Percentiles rank a stretch among this genome's conserved stretches.
Conservation (phyloP, 2,797 vertebrate species). For the Lithobates pipiens region DNA sequence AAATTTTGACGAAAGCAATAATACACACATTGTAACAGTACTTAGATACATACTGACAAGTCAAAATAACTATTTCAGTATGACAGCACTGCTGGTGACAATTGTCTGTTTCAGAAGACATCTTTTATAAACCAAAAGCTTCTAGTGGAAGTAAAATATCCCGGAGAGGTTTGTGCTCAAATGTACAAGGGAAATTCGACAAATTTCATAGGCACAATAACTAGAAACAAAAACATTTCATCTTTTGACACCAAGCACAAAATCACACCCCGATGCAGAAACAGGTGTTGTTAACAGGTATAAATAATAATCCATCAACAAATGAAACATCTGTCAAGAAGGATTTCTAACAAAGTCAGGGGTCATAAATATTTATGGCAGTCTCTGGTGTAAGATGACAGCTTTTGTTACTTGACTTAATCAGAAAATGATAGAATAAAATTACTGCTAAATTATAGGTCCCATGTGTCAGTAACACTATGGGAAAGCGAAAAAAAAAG, state of each 20-base stretch:
- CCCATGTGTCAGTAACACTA: neutral
- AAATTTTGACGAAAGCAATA: neutral
- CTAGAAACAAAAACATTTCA: conserved; percentile 27
- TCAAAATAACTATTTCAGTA: neutral
- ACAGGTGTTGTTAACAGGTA: conserved; percentile 56
- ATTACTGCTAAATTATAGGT: conserved; percentile 41
- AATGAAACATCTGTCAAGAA: conserved; percentile 57
- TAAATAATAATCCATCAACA: conserved; percentile 59
- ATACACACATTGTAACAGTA: neutral
- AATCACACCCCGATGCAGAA: conserved; percentile 34
- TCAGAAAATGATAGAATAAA: conserved; percentile 40
- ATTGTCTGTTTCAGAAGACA: conserved; percentile 1
- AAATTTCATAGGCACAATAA: conserved; percentile 12
- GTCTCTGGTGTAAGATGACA: conserved; percentile 40
- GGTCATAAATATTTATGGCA: conserved; percentile 59
- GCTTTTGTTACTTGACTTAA: conserved; percentile 54
- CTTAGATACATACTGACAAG: conserved; percentile 3
- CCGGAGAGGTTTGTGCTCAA: neutral
- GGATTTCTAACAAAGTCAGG: conserved; percentile 47
- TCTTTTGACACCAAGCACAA: conserved; percentile 29
- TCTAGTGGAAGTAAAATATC: neutral
- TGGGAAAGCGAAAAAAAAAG: neutral
- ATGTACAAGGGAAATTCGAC: conserved; percentile 34
- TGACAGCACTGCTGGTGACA: conserved; percentile 14
- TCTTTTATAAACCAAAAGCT: conserved; percentile 1